Conservation (phyloP, 2,113 vertebrate genomes). For the Nymphicus hollandicus region DNA sequence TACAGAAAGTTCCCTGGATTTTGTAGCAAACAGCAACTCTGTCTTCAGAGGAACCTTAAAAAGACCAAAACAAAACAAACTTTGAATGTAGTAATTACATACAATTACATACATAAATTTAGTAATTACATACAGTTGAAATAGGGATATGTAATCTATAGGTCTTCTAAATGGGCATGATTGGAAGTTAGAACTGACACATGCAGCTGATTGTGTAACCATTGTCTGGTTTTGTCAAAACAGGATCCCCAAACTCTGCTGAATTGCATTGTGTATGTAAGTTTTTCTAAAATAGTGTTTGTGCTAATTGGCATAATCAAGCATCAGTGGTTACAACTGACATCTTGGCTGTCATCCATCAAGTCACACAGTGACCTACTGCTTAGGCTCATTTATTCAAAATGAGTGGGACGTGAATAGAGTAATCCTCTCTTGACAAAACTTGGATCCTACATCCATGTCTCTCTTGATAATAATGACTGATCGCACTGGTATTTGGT, state of each 20-base stretch:
- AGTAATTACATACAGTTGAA: not conserved
- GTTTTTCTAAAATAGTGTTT: not conserved
- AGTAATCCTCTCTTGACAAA: accelerated
- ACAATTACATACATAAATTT: not conserved
- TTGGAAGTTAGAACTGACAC: not conserved
- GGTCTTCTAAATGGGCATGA: not conserved
- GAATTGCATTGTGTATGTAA: not conserved
- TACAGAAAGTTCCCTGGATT: not conserved
- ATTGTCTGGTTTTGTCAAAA: not conserved
- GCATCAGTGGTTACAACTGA: not conserved
- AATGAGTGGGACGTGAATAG: not conserved
- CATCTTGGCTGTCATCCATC: not conserved
- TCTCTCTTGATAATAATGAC: not conserved
- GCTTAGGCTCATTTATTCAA: not conserved
- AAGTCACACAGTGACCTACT: not conserved
- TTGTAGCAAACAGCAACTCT: not conserved
- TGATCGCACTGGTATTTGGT: not conserved
- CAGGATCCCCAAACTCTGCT: not conserved
- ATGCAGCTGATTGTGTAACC: not conserved
- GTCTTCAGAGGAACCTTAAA: not conserved
- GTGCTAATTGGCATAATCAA: not conserved
- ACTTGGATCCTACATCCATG: accelerated
- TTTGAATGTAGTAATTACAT: not conserved
- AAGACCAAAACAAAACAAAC: not conserved
- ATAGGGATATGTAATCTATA: not conserved